A percentile compares a stretch with the other conserved stretches of the same genome.
Evolutionary conservation across 2,113 vertebrate species (phyloP).

Genomic region (Lagopus leucura): DNA sequence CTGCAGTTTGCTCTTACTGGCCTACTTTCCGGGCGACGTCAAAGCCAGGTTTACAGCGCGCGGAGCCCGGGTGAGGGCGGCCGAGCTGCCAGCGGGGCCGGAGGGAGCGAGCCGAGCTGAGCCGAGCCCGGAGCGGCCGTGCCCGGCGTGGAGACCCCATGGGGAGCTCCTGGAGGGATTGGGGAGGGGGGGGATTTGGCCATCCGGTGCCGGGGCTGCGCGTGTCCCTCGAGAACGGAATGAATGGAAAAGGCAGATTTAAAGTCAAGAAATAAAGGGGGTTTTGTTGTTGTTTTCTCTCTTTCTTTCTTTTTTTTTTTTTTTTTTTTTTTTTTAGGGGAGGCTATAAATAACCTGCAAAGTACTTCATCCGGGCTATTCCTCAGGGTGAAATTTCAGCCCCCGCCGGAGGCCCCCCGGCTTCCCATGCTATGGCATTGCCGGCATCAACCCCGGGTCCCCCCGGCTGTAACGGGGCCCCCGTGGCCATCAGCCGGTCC

Average conservation of each 20-base stretch:
- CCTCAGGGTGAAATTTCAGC: neutral
- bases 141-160: neutral
- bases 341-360: conserved; percentile 46
- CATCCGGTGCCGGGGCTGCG: neutral
- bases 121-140: neutral
- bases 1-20: conserved; percentile 49
- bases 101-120: neutral
- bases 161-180: neutral
- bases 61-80: neutral
- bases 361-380: conserved; percentile 11
- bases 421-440: neutral
- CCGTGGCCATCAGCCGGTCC: rapidly evolving
- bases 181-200: neutral
- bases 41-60: conserved; percentile 51
- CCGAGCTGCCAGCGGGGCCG: conserved; percentile 1
- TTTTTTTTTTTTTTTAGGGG: neutral
- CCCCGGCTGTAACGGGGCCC: rapidly evolving
- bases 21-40: conserved; percentile 62
- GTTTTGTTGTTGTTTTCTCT: neutral
- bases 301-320: neutral
- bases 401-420: neutral
- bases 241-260: neutral
- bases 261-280: conserved; percentile 12
- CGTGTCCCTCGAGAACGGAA: neutral
- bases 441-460: neutral